Percentiles rank a stretch among this genome's conserved stretches.
phyloP scores from a whole-genome alignment of 2,797 vertebrate species.

The Anguilla marmorata region DNA sequence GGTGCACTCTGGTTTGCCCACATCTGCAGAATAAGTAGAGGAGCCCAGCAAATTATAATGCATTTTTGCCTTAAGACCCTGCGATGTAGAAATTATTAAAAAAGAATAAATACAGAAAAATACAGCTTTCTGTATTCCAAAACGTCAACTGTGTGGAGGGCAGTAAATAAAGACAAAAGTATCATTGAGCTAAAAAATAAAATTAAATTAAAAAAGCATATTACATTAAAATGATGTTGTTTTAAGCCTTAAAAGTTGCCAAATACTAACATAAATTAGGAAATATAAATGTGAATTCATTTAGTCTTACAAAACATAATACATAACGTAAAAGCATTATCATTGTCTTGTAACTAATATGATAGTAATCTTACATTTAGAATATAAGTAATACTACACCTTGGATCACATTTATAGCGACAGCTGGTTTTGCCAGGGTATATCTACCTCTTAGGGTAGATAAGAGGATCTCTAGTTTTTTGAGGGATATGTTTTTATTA shows the following conservation, averaged over 20 bases:
- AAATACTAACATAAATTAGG: neutral
- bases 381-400: conserved; percentile 45
- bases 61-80: neutral
- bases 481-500: conserved; percentile 51
- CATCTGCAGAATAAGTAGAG: conserved; percentile 20
- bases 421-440: conserved; percentile 52
- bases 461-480: conserved; percentile 69
- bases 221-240: neutral
- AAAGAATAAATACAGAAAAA: neutral
- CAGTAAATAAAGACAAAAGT: neutral
- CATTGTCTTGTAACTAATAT: neutral
- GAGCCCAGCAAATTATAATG: neutral
- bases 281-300: neutral
- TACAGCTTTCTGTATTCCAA: neutral
- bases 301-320: neutral
- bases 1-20: conserved; percentile 25
- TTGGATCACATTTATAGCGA: conserved; percentile 56
- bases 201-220: neutral
- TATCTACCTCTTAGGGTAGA: conserved; percentile 61
- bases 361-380: neutral
- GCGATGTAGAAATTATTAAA: neutral
- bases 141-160: neutral
- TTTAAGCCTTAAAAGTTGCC: neutral
- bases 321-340: conserved; percentile 12
- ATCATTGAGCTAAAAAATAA: neutral